These are phyloP conservation scores for Hippocampus mohnikei DNA, from an alignment of 2,113 vertebrate genomes.

Conservation along the genomic window DNA sequence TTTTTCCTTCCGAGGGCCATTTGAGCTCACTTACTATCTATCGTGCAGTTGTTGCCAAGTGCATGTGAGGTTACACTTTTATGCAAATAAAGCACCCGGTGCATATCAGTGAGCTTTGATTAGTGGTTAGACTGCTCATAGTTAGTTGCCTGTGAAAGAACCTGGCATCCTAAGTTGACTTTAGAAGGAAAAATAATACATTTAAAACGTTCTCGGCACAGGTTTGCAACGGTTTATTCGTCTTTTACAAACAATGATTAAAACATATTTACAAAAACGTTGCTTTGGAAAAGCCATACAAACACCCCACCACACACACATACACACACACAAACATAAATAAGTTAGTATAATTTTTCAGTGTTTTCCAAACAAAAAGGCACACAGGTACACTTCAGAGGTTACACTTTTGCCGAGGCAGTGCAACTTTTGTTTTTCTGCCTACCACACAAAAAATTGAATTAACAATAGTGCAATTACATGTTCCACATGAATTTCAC, in stretches of 20 bases:
- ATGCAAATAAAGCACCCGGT: neutral
- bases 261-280: conserved; percentile 84
- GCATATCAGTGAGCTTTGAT: neutral
- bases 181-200: neutral
- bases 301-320: conserved; percentile 77
- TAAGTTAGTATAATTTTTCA: conserved; percentile 99
- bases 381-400: conserved; percentile 87
- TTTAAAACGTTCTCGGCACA: neutral
- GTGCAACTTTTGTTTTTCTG: conserved; percentile 68
- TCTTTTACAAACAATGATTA: conserved; percentile 74
- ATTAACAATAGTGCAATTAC: conserved; percentile 66
- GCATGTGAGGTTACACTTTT: neutral
- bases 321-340: conserved; percentile 88
- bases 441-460: conserved; percentile 28
- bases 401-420: conserved; percentile 78
- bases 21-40: neutral
- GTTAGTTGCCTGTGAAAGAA: neutral
- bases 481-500: conserved; percentile 73
- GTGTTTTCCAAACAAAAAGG: conserved; percentile 82
- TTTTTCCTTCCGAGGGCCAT: neutral
- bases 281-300: conserved; percentile 86
- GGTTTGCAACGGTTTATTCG: conserved; percentile 80
- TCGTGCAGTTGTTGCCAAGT: conserved; percentile 4
- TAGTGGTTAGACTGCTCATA: neutral
- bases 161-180: neutral